These are phyloP conservation scores for Thelaira solivaga DNA, from an alignment of 2,888 invertebrate species.

Conservation along the genomic window DNA sequence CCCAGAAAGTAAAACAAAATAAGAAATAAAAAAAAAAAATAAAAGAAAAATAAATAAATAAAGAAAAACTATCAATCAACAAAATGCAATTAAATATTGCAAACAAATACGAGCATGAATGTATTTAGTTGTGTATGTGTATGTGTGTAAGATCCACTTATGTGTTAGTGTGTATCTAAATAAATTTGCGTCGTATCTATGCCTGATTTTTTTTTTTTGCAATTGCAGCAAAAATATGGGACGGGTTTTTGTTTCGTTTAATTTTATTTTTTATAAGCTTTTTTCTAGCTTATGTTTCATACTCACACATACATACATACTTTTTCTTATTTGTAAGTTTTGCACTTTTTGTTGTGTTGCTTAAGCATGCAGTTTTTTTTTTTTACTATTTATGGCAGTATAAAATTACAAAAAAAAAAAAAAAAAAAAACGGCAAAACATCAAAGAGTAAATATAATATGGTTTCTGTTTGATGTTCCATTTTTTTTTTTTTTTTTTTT, in stretches of 20 bases:
- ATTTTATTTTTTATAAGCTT: neutral
- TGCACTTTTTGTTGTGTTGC: constrained; percentile 6
- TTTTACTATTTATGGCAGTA: constrained; percentile 45
- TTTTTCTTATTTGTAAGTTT: neutral
- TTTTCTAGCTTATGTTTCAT: neutral
- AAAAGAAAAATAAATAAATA: constrained; percentile 3
- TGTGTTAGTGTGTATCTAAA: neutral
- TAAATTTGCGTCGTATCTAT: neutral
- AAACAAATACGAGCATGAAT: constrained; percentile 22
- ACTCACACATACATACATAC: neutral
- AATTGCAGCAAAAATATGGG: constrained; percentile 41
- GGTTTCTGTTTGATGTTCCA: constrained; percentile 29
- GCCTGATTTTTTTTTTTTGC: constrained; percentile 33
- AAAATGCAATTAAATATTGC: constrained; percentile 51
- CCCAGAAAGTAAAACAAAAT: constrained; percentile 33
- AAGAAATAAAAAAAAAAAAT: neutral
- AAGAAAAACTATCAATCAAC: constrained; percentile 41
- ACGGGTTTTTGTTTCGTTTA: constrained; percentile 31
- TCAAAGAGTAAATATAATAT: constrained; percentile 45
- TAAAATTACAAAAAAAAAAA: constrained; percentile 54
- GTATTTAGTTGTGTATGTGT: neutral
- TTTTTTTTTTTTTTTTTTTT: no score
- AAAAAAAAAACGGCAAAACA: constrained; percentile 49
- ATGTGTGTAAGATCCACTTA: neutral
- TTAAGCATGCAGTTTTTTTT: neutral